Evolutionary conservation across 2,888 invertebrate species (phyloP), one percentile per base, ranked within the genome.

Genomic region (Lasioglossum calceatum): DNA sequence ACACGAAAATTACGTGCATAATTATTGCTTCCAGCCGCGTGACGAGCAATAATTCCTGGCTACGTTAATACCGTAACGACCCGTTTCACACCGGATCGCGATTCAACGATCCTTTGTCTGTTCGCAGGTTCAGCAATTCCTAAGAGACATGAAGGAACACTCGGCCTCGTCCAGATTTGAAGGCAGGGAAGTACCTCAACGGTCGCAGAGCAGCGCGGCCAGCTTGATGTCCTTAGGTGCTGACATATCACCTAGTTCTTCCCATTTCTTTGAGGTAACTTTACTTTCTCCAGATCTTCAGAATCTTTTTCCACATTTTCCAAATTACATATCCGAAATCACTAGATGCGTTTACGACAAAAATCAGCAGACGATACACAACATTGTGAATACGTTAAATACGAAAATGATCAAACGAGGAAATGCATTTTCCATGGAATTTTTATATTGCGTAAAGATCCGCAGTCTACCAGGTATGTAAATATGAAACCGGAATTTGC

Each of bases 231-330:
- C 97, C 0, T 96, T 97, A 0, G 97, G 97, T 89, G 97, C 97
- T 70, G 98, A 98, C 93, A 97, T 98, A 81, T 98, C 98, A 0
- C 98, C 98, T 14, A 98, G 98, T 92, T 98, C 98, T 86, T 98
- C 98, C 42, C 98, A 98, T 94, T 98, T 98, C 95, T 98, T 98
- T 93, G 98, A 98, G 96, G 98, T 98, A 95, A 72, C 14, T 47
- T 23, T 19, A 16, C 1, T 4, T 39, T 54, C 2, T 4, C 4
- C 44, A 32, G 16, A 67, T 36, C 19, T 36, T 36, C 32, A 36
- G 32, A 2, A 36, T 36, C 1, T 4, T 39, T 54, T 2, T 4
- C 4, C 44, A 32, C 10, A 67, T 36, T 36, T 36, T 36, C 36
- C 2, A 36, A 36, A 36, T 36, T 27, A 27, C 27, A 27, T 27